These are phyloP conservation scores for Montipora capitata DNA, from an alignment of 92 coral and sea anemone species.

Conservation along the genomic window DNA sequence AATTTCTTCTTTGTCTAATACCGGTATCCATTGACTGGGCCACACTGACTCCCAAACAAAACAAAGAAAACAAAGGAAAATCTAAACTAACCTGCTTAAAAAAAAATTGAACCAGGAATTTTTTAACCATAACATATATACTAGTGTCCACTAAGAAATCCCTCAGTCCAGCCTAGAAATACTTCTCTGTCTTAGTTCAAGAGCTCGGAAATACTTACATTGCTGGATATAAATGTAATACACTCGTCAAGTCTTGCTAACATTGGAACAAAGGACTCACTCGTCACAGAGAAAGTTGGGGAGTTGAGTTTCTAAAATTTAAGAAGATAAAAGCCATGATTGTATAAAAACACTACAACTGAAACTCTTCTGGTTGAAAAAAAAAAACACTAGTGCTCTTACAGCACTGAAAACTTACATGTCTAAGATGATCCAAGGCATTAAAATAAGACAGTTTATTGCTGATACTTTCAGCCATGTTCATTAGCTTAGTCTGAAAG, in stretches of 20 bases:
- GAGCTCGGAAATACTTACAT: slow-evolving; percentile 75
- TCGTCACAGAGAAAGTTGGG: slow-evolving; percentile 95
- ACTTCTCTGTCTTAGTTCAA: neutral
- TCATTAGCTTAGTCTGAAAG: slow-evolving; percentile 92
- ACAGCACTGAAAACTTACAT: slow-evolving; percentile 75
- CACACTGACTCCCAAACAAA: too few relatives aligned
- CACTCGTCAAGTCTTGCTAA: slow-evolving; percentile 97
- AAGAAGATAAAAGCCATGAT: neutral
- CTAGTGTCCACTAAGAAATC: too few relatives aligned
- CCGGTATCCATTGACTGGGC: too few relatives aligned
- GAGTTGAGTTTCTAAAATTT: slow-evolving; percentile 92
- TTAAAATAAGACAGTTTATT: slow-evolving; percentile 96
- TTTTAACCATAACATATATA: too few relatives aligned
- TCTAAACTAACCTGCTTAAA: too few relatives aligned
- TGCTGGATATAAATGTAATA: slow-evolving; percentile 92
- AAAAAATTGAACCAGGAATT: neutral
- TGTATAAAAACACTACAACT: too few relatives aligned
- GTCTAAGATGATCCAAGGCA: slow-evolving; percentile 95
- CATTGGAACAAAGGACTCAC: slow-evolving; percentile 98
- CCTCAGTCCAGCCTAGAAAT: too few relatives aligned
- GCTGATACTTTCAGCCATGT: slow-evolving; percentile 99
- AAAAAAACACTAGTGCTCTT: neutral
- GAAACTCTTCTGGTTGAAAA: neutral
- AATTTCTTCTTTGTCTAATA: too few relatives aligned
- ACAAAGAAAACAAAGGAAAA: too few relatives aligned